Percentiles rank a stretch among this genome's conserved stretches.
These are phyloP conservation scores for Ctena decussata DNA, from an alignment of 2,888 invertebrate genomes.

Conservation along the genomic window DNA sequence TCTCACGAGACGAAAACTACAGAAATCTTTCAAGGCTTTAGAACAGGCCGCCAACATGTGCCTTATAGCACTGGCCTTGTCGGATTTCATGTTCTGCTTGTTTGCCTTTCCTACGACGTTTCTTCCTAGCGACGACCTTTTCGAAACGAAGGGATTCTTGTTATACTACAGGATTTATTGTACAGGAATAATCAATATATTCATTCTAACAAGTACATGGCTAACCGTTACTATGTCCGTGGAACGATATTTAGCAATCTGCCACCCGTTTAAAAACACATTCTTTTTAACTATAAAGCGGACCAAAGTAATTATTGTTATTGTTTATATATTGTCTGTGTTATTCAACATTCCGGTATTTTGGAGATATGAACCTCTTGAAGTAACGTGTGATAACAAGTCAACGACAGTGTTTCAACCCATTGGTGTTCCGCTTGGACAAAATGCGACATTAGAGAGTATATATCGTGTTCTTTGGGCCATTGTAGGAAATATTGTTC, in stretches of 20 bases:
- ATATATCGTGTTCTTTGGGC: conserved; percentile 81
- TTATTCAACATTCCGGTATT: conserved; percentile 90
- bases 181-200: conserved; percentile 83
- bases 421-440: conserved; percentile 68
- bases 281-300: conserved; percentile 89
- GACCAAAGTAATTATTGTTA: conserved; percentile 89
- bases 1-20: conserved; percentile 89
- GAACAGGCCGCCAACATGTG: conserved; percentile 93
- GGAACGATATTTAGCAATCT: conserved; percentile 92
- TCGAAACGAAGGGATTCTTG: conserved; percentile 88
- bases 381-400: conserved; percentile 56
- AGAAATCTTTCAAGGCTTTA: conserved; percentile 89
- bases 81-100: conserved; percentile 90
- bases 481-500: conserved; percentile 80
- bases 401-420: conserved; percentile 58
- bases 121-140: conserved; percentile 86
- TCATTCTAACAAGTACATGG: conserved; percentile 91
- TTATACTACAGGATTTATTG: conserved; percentile 81
- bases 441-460: conserved; percentile 71
- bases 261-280: conserved; percentile 91
- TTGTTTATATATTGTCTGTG: conserved; percentile 90
- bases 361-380: conserved; percentile 77
- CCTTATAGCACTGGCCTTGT: conserved; percentile 92
- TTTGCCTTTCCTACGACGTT: conserved; percentile 89
- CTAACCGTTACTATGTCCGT: conserved; percentile 92